Evolutionary conservation across 2,797 vertebrate genomes (phyloP).

Genomic region (Muscicapa comitata): DNA sequence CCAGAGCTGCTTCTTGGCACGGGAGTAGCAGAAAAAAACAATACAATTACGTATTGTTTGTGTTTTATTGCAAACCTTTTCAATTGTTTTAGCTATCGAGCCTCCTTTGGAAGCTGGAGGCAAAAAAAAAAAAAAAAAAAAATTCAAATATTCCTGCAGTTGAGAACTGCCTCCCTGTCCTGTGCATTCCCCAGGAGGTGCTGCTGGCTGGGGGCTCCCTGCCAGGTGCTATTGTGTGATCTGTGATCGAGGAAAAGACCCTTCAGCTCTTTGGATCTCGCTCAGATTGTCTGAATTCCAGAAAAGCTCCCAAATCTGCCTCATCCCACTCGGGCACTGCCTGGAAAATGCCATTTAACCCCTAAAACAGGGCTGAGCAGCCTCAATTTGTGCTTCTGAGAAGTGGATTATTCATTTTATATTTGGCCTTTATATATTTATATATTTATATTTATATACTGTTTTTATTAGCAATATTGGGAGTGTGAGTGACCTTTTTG

Average conservation of each 20-base stretch:
- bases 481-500: not conserved
- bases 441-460: not conserved
- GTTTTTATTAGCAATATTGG: not conserved
- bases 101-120: not conserved
- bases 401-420: not conserved
- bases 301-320: not conserved
- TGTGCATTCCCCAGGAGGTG: not conserved
- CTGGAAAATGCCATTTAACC: not conserved
- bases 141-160: not conserved
- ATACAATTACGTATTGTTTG: slow-evolving; percentile 55
- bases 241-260: slow-evolving; percentile 39
- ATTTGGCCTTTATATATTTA: too few species aligned
- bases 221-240: slow-evolving; percentile 8
- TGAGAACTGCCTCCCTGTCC: not conserved
- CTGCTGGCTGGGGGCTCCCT: not conserved
- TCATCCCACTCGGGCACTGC: not conserved
- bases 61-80: slow-evolving; percentile 20
- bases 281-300: not conserved
- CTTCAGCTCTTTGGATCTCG: slow-evolving; percentile 22
- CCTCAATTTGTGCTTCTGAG: not conserved
- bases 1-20: not conserved
- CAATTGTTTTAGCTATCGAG: slow-evolving; percentile 42
- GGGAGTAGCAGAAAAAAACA: not conserved
- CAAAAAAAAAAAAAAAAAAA: not conserved
- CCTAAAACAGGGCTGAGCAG: fast-evolving